Evolutionary conservation across 1,140 invertebrate genomes (phyloP).

Genomic region (Drosophila parabipectinata): DNA sequence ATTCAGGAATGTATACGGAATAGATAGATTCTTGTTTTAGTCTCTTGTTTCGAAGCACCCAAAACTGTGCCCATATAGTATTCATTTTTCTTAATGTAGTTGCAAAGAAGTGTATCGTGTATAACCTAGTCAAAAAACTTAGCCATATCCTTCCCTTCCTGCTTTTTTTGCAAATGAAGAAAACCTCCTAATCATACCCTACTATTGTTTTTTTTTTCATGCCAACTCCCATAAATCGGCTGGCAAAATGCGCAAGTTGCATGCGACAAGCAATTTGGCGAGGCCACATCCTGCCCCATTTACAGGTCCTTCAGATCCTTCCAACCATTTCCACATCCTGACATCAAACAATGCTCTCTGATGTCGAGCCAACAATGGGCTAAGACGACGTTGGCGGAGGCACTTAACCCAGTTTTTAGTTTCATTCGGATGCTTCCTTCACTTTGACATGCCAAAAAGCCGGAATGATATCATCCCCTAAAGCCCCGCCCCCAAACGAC

Average conservation of each 20-base stretch:
- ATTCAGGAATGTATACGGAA: too few species aligned
- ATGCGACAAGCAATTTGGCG: constrained; percentile 58
- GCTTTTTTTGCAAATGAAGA: constrained; percentile 1
- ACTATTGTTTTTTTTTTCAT: too few species aligned
- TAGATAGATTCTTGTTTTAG: too few species aligned
- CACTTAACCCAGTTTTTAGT: constrained; percentile 75
- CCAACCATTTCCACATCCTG: constrained; percentile 17
- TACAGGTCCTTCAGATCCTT: constrained; percentile 26
- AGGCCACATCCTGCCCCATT: constrained; percentile 55
- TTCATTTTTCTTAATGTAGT: too few species aligned
- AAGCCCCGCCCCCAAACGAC: constrained; percentile 41
- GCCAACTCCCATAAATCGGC: constrained; percentile 9
- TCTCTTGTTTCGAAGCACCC: too few species aligned
- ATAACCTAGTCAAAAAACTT: not conserved
- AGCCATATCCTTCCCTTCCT: not conserved
- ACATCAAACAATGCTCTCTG: constrained; percentile 42
- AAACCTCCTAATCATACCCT: too few species aligned
- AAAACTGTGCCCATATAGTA: too few species aligned
- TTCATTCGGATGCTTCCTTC: constrained; percentile 62
- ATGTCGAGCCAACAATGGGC: constrained; percentile 20
- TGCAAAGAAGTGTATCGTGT: not conserved
- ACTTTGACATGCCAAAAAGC: constrained; percentile 51
- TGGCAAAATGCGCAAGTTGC: constrained; percentile 67
- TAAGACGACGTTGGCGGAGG: constrained; percentile 28
- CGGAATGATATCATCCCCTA: constrained; percentile 67